Evolutionary conservation across 2,113 vertebrate genomes (phyloP).

Genomic region (Phocoena phocoena): DNA sequence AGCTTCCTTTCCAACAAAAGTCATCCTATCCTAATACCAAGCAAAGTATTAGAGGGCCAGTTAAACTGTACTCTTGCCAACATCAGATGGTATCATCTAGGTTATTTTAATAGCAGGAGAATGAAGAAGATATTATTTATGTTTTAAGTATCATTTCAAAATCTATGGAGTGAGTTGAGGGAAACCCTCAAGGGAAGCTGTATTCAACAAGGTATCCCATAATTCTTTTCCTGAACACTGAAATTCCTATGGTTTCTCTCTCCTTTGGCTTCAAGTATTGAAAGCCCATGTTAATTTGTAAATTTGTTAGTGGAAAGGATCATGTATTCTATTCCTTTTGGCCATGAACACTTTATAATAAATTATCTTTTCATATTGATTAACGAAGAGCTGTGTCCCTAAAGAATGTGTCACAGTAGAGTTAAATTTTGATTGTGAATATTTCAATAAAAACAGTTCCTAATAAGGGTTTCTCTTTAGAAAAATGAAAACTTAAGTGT

Average conservation of each 20-base stretch:
- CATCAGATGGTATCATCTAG: neutral
- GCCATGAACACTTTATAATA: neutral
- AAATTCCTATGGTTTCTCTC: neutral
- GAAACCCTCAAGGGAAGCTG: neutral
- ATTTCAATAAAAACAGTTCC: neutral
- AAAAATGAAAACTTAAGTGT: neutral
- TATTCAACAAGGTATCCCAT: neutral
- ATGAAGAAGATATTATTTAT: constrained; percentile 1
- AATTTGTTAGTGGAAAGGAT: neutral
- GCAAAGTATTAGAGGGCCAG: neutral
- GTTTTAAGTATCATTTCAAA: constrained; percentile 20
- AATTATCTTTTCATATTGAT: neutral
- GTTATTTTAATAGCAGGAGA: neutral
- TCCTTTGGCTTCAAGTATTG: neutral
- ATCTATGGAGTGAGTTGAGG: neutral
- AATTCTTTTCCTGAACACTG: neutral
- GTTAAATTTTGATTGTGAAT: neutral
- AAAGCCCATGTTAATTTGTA: neutral
- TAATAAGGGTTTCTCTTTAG: neutral
- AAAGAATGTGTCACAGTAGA: neutral
- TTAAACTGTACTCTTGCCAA: neutral
- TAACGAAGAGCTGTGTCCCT: neutral
- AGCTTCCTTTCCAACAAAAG: constrained; percentile 91
- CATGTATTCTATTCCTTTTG: constrained; percentile 3
- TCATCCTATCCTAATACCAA: neutral